Conservation (phyloP, 2,113 vertebrate species). For the Nibea coibor region DNA sequence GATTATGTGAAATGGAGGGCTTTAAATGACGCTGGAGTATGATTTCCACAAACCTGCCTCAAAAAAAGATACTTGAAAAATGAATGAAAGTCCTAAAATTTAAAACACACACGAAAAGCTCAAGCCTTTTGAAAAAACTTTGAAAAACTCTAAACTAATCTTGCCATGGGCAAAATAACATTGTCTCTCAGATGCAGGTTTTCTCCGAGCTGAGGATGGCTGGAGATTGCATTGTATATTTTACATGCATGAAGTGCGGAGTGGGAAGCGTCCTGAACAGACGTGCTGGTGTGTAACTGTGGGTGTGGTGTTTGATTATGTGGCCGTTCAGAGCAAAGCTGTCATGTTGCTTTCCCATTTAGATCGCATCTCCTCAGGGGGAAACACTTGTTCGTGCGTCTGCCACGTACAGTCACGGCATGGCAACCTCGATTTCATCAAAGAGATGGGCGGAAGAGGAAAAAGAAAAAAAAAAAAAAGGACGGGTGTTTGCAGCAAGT, state of each 20-base stretch:
- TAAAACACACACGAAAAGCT: neutral
- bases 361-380: conserved; percentile 71
- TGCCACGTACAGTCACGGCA: conserved; percentile 71
- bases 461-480: conserved; percentile 31
- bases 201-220: conserved; percentile 5
- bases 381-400: conserved; percentile 73
- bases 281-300: conserved; percentile 57
- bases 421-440: conserved; percentile 79
- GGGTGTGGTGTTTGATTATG: conserved; percentile 75
- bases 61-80: neutral
- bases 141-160: conserved; percentile 1
- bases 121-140: neutral
- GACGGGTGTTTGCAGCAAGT: conserved; percentile 45
- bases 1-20: neutral
- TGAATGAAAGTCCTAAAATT: neutral
- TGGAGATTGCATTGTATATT: conserved; percentile 24
- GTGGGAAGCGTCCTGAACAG: conserved; percentile 35
- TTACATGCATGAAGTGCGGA: conserved; percentile 31
- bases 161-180: conserved; percentile 23
- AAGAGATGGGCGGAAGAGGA: conserved; percentile 37
- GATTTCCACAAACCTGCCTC: neutral
- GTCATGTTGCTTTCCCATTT: conserved; percentile 79
- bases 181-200: neutral
- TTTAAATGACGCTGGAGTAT: neutral
- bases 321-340: conserved; percentile 69